These are phyloP conservation scores for Pachliopta kotzebuea DNA, from an alignment of 2,888 invertebrate species.

Conservation along the genomic window DNA sequence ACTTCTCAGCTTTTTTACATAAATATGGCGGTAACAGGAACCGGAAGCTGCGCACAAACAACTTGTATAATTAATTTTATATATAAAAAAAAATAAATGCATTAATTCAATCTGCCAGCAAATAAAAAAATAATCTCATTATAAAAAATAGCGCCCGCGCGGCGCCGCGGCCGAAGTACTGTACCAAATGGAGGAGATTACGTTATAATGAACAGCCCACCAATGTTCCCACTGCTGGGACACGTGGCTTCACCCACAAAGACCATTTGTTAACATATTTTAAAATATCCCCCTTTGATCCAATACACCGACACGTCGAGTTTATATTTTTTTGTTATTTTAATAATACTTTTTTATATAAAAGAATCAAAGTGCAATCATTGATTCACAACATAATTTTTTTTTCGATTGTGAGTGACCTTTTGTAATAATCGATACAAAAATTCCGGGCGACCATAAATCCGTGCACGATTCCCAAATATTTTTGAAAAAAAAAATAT, in stretches of 20 bases:
- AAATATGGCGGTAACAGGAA: not conserved
- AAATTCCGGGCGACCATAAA: not conserved
- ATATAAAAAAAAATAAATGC: slow-evolving; percentile 28
- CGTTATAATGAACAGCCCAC: not conserved
- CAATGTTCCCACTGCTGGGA: not conserved
- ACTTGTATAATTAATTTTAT: slow-evolving; percentile 6
- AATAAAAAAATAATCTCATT: slow-evolving; percentile 26
- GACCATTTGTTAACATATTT: not conserved
- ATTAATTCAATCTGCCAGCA: slow-evolving; percentile 18
- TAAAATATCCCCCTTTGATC: slow-evolving; percentile 1
- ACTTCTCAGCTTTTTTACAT: not conserved
- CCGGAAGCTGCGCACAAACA: not conserved
- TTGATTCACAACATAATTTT: slow-evolving; percentile 8
- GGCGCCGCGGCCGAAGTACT: not conserved
- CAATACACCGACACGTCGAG: slow-evolving; percentile 9
- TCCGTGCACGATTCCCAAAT: not conserved
- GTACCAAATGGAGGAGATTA: slow-evolving; percentile 1
- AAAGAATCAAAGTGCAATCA: slow-evolving; percentile 12
- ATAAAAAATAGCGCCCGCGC: not conserved
- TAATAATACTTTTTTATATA: slow-evolving; percentile 29
- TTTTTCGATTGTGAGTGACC: not conserved
- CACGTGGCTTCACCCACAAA: too few species aligned
- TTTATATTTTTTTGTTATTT: slow-evolving; percentile 20
- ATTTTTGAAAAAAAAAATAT: not conserved
- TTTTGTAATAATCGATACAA: not conserved